phyloP scores from a whole-genome alignment of 2,797 vertebrate genomes.

The Poeciliopsis presidionis region DNA sequence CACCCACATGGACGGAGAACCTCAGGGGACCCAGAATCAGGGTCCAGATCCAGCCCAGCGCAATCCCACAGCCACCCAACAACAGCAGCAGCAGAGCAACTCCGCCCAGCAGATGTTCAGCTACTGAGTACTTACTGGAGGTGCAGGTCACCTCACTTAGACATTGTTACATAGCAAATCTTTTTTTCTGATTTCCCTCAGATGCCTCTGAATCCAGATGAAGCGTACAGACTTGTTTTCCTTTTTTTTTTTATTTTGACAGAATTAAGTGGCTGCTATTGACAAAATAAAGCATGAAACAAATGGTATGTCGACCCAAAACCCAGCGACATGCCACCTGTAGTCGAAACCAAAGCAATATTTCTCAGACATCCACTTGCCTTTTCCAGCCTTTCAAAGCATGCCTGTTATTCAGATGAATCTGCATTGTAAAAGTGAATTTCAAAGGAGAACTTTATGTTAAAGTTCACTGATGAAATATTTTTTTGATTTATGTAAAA shows the following conservation, averaged over 20 bases:
- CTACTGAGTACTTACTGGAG: constrained; percentile 78
- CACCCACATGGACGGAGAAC: constrained; percentile 63
- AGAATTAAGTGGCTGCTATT: constrained; percentile 31
- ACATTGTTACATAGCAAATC: constrained; percentile 25
- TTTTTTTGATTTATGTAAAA: constrained; percentile 55
- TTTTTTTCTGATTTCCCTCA: constrained; percentile 51
- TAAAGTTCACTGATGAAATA: constrained; percentile 20
- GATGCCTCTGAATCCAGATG: constrained; percentile 60
- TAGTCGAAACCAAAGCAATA: constrained; percentile 68
- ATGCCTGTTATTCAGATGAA: constrained; percentile 49
- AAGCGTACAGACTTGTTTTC: constrained; percentile 6
- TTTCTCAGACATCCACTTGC: constrained; percentile 42
- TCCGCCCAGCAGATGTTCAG: constrained; percentile 90
- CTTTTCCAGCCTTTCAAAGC: constrained; percentile 50
- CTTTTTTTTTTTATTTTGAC: constrained; percentile 2
- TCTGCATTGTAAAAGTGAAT: constrained; percentile 9
- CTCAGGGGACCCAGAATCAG: constrained; percentile 71
- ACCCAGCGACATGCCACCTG: background rate
- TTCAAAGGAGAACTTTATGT: background rate
- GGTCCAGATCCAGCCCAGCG: constrained; percentile 58
- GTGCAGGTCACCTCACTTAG: constrained; percentile 65
- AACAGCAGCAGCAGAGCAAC: constrained; percentile 67
- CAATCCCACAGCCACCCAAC: constrained; percentile 57
- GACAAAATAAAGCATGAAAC: background rate
- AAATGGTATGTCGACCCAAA: constrained; percentile 33